phyloP scores from a whole-genome alignment of 2,797 vertebrate genomes.

The Glossophaga mutica region DNA sequence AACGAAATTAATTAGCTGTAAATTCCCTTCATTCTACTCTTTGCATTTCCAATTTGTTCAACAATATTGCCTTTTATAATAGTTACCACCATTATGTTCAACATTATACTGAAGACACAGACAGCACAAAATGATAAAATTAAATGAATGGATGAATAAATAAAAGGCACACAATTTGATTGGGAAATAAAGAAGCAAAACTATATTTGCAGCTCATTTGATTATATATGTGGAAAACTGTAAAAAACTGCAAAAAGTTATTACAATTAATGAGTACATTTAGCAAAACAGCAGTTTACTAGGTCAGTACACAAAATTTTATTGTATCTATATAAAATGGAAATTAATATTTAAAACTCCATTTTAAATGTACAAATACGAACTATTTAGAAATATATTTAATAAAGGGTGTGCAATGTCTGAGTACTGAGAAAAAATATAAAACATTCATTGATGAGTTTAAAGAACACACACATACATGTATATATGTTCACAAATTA shows the following conservation, averaged over 20 bases:
- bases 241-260: not conserved
- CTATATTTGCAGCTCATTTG: not conserved
- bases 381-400: not conserved
- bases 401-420: not conserved
- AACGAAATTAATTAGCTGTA: conserved; percentile 21
- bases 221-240: not conserved
- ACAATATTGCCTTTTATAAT: not conserved
- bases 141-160: not conserved
- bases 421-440: not conserved
- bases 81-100: not conserved
- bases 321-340: not conserved
- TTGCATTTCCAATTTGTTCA: not conserved
- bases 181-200: not conserved
- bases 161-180: not conserved
- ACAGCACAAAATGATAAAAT: not conserved
- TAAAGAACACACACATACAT: not conserved
- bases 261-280: not conserved
- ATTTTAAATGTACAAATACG: not conserved
- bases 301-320: not conserved
- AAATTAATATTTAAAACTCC: not conserved
- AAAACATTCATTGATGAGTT: not conserved
- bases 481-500: not conserved
- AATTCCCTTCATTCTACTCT: not conserved
- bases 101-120: not conserved
- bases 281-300: not conserved